Conservation (phyloP, 1,140 invertebrate genomes). For the Lepidotrigona ventralis region DNA sequence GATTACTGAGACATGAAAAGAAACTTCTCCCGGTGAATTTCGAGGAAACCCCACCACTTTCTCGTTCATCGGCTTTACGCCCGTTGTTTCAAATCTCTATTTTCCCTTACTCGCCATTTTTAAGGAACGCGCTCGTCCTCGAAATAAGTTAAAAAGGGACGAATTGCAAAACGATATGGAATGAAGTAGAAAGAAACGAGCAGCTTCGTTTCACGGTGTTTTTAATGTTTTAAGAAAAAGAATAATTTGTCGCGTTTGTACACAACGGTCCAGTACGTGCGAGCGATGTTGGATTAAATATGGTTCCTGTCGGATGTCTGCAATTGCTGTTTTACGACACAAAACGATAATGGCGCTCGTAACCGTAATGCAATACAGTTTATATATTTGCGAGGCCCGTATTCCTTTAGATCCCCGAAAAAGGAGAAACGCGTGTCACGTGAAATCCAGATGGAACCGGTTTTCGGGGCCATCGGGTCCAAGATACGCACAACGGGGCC, state of each 20-base stretch:
- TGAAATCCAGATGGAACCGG: constrained; percentile 56
- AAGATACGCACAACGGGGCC: constrained; percentile 37
- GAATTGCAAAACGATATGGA: background rate
- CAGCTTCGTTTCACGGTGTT: background rate
- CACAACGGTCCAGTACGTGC: background rate
- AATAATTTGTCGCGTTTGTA: background rate
- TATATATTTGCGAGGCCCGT: constrained; percentile 36
- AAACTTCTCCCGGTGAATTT: constrained; percentile 37
- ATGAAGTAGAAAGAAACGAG: background rate
- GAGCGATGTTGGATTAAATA: constrained; percentile 11
- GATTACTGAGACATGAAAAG: constrained; percentile 42
- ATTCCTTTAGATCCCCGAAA: constrained; percentile 48
- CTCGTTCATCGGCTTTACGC: no score
- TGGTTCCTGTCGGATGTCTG: background rate
- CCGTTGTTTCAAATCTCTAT: background rate
- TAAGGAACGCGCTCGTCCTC: background rate
- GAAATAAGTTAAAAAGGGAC: no score
- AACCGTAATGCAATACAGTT: constrained; percentile 26
- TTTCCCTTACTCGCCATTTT: background rate
- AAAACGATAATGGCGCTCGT: constrained; percentile 9
- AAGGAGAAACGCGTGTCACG: constrained; percentile 60
- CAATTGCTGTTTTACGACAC: constrained; percentile 33
- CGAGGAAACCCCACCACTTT: background rate
- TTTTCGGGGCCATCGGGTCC: constrained; percentile 57
- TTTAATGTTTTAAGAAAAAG: background rate